Evolutionary conservation across 2,113 vertebrate species (phyloP).

Genomic region (Chamaetylas fuelleborni): DNA sequence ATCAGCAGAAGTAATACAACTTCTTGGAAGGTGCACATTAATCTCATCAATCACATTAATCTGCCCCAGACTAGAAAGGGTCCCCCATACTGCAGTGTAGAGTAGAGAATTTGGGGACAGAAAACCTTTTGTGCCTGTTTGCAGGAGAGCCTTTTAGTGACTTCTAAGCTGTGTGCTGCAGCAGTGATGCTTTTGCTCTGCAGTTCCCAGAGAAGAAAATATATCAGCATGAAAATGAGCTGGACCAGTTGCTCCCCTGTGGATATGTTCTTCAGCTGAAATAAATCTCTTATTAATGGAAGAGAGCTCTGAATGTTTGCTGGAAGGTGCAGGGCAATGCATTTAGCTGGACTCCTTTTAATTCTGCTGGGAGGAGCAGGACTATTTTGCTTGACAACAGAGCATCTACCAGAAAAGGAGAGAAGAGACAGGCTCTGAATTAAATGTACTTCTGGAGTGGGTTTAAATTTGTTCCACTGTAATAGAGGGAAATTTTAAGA

Average conservation of each 20-base stretch:
- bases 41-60: no score
- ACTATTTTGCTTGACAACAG: neutral
- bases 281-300: conserved; percentile 3
- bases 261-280: conserved; percentile 15
- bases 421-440: conserved; percentile 25
- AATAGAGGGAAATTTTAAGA: conserved; percentile 19
- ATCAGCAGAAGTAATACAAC: neutral
- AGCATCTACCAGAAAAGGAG: neutral
- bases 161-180: neutral
- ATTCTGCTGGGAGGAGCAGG: neutral
- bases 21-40: neutral
- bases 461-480: conserved; percentile 30
- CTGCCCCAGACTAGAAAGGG: neutral
- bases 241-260: conserved; percentile 18
- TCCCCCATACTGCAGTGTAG: neutral
- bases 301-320: neutral
- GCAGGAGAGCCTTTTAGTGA: neutral
- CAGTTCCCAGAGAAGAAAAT: conserved; percentile 22
- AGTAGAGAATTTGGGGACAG: neutral
- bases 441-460: conserved; percentile 20
- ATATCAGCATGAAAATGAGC: conserved; percentile 23
- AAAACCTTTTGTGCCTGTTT: neutral
- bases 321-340: neutral
- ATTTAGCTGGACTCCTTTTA: neutral
- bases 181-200: neutral